A percentile compares a stretch with the other conserved stretches of the same genome.
These are phyloP conservation scores for Dendrocincla fuliginosa DNA, from an alignment of 2,797 vertebrate species.

Conservation along the genomic window DNA sequence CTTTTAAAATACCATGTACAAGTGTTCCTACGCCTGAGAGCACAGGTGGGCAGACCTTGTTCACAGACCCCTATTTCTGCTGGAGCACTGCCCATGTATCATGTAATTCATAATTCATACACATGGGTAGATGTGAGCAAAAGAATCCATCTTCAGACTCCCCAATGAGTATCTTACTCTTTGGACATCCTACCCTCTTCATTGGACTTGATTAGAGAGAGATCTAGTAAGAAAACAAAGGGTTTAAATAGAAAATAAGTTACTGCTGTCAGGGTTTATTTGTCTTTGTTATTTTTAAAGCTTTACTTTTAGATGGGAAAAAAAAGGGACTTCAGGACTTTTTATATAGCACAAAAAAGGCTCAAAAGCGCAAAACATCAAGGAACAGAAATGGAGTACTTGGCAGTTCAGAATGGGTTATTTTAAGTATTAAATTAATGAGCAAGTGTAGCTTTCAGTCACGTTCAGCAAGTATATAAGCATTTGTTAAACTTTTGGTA, in stretches of 20 bases:
- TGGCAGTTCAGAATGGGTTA: not conserved
- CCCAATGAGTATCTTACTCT: not conserved
- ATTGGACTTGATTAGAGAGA: not conserved
- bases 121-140: accelerated
- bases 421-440: not conserved
- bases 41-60: not conserved
- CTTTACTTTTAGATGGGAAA: not conserved
- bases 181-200: not conserved
- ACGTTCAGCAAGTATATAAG: not conserved
- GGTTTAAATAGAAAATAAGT: not conserved
- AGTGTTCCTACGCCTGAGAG: not conserved
- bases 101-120: not conserved
- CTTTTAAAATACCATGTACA: not conserved
- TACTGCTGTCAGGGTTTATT: not conserved
- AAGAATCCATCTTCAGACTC: not conserved
- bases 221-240: not conserved
- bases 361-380: not conserved
- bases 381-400: not conserved
- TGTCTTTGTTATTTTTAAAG: not conserved
- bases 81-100: accelerated
- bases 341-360: not conserved
- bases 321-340: not conserved
- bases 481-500: not conserved
- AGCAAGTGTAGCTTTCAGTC: not conserved
- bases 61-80: not conserved